Evolutionary conservation across 2,113 vertebrate species (phyloP).

Genomic region (Neopipo cinnamomea): DNA sequence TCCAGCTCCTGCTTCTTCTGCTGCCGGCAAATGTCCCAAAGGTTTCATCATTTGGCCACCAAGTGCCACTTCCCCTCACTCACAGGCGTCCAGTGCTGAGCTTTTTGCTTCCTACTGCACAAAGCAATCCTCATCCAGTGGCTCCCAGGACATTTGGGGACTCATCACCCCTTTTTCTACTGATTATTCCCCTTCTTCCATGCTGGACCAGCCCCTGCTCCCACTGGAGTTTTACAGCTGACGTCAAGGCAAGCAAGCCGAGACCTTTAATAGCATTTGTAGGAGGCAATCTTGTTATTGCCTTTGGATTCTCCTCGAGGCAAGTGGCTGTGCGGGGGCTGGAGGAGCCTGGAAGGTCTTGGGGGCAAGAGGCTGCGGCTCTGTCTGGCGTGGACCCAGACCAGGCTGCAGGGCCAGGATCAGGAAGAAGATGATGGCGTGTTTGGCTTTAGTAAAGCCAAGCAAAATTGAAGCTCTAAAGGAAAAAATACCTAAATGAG

Average conservation of each 20-base stretch:
- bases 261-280: conserved; percentile 44
- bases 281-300: conserved; percentile 46
- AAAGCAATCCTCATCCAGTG: background rate
- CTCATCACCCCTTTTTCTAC: background rate
- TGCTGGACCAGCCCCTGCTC: background rate
- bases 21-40: background rate
- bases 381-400: background rate
- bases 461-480: background rate
- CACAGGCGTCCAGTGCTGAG: rapidly evolving
- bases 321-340: background rate
- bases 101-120: background rate
- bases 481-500: background rate
- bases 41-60: background rate
- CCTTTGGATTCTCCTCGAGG: background rate
- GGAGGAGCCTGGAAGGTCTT: background rate
- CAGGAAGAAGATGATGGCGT: background rate
- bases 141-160: rapidly evolving
- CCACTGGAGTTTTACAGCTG: background rate
- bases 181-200: background rate
- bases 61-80: background rate
- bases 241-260: conserved; percentile 27
- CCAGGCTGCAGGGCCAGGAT: background rate
- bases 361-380: background rate
- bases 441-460: background rate
- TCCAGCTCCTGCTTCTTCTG: background rate